Evolutionary conservation across 2,888 invertebrate genomes (phyloP).

Genomic region (Limnephilus auricula): DNA sequence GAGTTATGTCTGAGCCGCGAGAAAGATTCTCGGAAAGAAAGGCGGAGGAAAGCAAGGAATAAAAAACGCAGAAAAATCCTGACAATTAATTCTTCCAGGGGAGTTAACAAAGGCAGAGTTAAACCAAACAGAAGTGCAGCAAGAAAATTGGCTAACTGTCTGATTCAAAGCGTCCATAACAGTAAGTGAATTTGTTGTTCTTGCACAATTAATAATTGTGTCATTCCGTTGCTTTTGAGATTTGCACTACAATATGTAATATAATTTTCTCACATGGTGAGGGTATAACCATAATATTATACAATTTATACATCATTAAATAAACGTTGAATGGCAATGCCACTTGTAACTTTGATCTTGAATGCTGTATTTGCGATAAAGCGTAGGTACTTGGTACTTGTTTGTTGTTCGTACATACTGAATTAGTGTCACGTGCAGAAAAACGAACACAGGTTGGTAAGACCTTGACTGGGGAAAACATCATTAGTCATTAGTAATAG

Average conservation of each 20-base stretch:
- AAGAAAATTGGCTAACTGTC: constrained; percentile 71
- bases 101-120: constrained; percentile 69
- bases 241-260: background rate
- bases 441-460: background rate
- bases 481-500: background rate
- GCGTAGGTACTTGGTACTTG: background rate
- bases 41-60: constrained; percentile 56
- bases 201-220: too few relatives aligned
- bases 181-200: constrained; percentile 68
- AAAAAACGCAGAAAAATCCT: constrained; percentile 52
- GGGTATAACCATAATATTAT: background rate
- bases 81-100: constrained; percentile 65
- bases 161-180: constrained; percentile 71
- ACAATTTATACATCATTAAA: background rate
- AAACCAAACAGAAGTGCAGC: constrained; percentile 70
- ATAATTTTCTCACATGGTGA: background rate
- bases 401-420: background rate
- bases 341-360: constrained; percentile 2
- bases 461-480: background rate
- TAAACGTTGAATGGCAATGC: background rate
- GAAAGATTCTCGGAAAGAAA: constrained; percentile 16
- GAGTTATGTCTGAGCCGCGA: background rate
- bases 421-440: background rate
- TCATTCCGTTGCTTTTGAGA: background rate
- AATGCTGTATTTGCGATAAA: background rate